Conservation (phyloP, 2,888 invertebrate species). For the Lepidocyrtoides sp. region DNA sequence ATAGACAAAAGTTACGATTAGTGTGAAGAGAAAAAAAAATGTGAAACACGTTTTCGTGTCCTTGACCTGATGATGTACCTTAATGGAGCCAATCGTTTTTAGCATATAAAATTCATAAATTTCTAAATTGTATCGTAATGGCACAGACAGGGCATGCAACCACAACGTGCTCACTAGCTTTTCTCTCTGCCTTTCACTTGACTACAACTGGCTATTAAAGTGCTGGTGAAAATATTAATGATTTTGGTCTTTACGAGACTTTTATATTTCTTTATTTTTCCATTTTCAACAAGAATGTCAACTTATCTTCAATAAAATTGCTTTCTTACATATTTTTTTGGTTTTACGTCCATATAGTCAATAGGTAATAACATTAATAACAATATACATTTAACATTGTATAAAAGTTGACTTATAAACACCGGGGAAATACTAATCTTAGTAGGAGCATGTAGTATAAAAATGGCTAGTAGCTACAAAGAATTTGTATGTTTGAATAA, state of each 20-base stretch:
- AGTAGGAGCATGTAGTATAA: slow-evolving; percentile 42
- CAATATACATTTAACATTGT: slow-evolving; percentile 16
- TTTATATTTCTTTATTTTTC: background rate
- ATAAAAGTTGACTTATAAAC: slow-evolving; percentile 73
- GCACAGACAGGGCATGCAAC: too few relatives aligned
- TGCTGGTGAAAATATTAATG: too few relatives aligned
- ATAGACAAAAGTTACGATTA: too few relatives aligned
- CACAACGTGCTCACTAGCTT: too few relatives aligned
- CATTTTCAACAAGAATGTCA: slow-evolving; percentile 38
- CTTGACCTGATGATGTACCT: slow-evolving; percentile 24
- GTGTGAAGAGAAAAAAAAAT: background rate
- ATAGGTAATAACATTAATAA: background rate
- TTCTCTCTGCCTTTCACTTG: too few relatives aligned
- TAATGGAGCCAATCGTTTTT: background rate
- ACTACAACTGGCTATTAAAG: too few relatives aligned
- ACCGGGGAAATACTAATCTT: slow-evolving; percentile 54
- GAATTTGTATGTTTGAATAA: background rate
- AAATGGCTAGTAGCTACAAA: slow-evolving; percentile 47
- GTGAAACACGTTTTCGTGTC: background rate
- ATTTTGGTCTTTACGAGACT: too few relatives aligned
- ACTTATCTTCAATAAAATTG: background rate
- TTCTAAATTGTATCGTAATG: background rate
- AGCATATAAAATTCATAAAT: background rate
- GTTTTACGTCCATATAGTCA: background rate
- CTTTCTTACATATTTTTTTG: slow-evolving; percentile 14